These are phyloP conservation scores for Syrmaticus mikado DNA, from an alignment of 2,113 vertebrate genomes.

Conservation along the genomic window DNA sequence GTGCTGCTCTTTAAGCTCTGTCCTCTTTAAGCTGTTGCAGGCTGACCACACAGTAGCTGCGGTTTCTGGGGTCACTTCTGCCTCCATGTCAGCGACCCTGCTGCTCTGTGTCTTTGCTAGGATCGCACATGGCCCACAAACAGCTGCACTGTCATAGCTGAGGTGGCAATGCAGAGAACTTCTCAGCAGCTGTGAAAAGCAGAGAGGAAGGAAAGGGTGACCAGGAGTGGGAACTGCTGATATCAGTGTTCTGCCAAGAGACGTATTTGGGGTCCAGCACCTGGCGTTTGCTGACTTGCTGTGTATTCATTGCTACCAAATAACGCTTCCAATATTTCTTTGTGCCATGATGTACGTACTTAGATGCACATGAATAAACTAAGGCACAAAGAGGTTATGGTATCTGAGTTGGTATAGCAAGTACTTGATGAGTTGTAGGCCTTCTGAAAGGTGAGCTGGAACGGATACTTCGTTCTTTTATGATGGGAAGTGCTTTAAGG, in stretches of 20 bases:
- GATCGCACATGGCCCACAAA: neutral
- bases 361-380: neutral
- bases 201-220: neutral
- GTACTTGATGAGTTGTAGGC: neutral
- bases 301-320: neutral
- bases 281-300: neutral
- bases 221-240: neutral
- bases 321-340: neutral
- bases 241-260: neutral
- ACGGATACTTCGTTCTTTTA: neutral
- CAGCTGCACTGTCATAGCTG: neutral
- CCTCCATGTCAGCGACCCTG: neutral
- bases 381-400: neutral
- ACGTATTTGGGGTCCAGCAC: fast-evolving
- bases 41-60: fast-evolving
- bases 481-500: neutral
- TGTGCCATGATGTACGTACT: fast-evolving
- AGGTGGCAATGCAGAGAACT: neutral
- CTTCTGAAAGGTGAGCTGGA: neutral
- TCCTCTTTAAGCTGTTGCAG: neutral
- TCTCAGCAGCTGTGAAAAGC: neutral
- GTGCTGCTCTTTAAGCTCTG: neutral
- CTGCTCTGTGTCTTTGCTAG: neutral
- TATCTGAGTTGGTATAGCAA: neutral
- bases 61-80: neutral